Conservation (phyloP, 92 coral and sea anemone species). For the Hydrozoanthus gracilis region DNA sequence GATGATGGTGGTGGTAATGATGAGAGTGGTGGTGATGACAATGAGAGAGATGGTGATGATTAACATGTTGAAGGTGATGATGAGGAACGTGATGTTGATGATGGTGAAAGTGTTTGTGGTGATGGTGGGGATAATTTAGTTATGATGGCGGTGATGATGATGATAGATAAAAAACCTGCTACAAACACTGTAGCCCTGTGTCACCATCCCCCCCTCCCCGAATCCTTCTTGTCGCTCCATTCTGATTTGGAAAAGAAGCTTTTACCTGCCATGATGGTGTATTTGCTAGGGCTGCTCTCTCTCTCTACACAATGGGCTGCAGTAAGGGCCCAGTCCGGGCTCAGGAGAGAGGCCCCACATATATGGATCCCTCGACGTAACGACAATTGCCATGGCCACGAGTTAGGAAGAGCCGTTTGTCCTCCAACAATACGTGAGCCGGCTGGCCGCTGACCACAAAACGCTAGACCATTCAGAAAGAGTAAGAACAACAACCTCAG, state of each 20-base stretch:
- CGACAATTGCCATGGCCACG: conserved; percentile 51
- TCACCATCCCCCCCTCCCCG: no score
- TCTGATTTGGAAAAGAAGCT: background rate
- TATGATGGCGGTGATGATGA: no score
- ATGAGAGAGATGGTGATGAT: no score
- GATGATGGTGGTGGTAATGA: no score
- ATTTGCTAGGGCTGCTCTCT: conserved; percentile 34
- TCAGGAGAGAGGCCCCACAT: conserved; percentile 44
- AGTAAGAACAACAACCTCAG: background rate
- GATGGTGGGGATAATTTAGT: no score
- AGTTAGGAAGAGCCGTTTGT: conserved; percentile 34
- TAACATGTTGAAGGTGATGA: no score
- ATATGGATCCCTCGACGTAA: conserved; percentile 40
- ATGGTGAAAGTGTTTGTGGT: no score
- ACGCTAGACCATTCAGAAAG: background rate
- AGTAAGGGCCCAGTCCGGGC: conserved; percentile 42
- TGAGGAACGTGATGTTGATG: no score
- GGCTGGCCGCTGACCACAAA: conserved; percentile 45
- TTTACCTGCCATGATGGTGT: conserved; percentile 36
- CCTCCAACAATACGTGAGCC: conserved; percentile 44
- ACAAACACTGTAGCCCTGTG: no score
- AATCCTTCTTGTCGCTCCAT: no score
- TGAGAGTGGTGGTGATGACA: no score
- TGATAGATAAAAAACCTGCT: no score
- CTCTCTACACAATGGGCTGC: conserved; percentile 45